phyloP scores from a whole-genome alignment of 2,113 vertebrate species.

The Marmota flaviventris region DNA sequence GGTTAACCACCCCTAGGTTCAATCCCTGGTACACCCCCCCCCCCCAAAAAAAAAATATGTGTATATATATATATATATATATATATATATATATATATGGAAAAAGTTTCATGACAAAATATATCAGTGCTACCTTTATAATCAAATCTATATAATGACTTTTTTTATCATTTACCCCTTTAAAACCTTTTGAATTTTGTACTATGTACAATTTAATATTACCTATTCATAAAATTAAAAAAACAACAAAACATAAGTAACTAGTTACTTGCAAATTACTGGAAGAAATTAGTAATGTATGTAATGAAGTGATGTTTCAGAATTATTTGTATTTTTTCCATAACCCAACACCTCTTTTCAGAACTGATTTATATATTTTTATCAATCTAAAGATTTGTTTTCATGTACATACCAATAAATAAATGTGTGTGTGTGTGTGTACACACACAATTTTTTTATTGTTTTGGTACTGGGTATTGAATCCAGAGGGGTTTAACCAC shows the following conservation, averaged over 20 bases:
- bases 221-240: constrained; percentile 21
- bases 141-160: too few species aligned
- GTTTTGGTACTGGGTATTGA: too few species aligned
- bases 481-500: too few species aligned
- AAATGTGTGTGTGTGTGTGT: too few species aligned
- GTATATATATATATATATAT: too few species aligned
- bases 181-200: constrained; percentile 13
- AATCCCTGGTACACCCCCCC: too few species aligned
- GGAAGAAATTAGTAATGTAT: background rate
- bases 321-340: constrained; percentile 12
- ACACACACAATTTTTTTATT: too few species aligned
- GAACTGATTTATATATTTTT: constrained; percentile 39
- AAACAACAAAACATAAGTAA: background rate
- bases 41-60: too few species aligned
- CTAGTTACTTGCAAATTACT: constrained; percentile 41
- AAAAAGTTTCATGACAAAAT: too few species aligned
- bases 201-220: constrained; percentile 22
- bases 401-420: background rate
- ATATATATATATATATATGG: too few species aligned
- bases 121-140: too few species aligned
- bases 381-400: constrained; percentile 34
- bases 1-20: too few species aligned
- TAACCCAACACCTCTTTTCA: constrained; percentile 39
- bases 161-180: background rate
- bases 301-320: background rate